Conservation (phyloP, 2,888 invertebrate genomes). For the Erynnis tages region DNA sequence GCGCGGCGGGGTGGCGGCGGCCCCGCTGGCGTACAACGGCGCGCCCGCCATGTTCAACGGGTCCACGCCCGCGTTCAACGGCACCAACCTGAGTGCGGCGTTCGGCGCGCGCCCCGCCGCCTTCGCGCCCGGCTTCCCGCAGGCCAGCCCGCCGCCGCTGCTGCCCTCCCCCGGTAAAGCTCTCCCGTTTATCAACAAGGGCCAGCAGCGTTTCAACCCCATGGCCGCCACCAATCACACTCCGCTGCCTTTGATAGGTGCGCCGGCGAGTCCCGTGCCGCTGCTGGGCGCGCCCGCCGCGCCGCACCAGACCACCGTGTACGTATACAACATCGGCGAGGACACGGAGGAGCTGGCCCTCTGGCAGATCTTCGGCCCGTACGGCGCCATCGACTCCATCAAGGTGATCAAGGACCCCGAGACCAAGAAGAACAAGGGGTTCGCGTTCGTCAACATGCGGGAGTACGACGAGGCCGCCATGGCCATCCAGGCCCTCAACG, state of each 20-base stretch:
- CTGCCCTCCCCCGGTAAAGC: slow-evolving; percentile 77
- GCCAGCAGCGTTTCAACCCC: slow-evolving; percentile 76
- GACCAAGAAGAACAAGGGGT: slow-evolving; percentile 80
- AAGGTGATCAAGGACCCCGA: slow-evolving; percentile 80
- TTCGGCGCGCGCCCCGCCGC: slow-evolving; percentile 66
- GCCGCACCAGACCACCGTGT: slow-evolving; percentile 76
- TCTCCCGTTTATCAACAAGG: slow-evolving; percentile 76
- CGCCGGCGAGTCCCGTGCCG: slow-evolving; percentile 71
- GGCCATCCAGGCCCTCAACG: slow-evolving; percentile 79
- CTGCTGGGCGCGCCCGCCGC: slow-evolving; percentile 63
- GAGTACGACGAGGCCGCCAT: slow-evolving; percentile 79
- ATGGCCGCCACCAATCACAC: slow-evolving; percentile 74
- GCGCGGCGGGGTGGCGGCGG: slow-evolving; percentile 52
- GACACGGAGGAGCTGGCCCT: slow-evolving; percentile 77
- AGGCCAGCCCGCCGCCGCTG: slow-evolving; percentile 72
- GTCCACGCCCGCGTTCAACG: slow-evolving; percentile 62
- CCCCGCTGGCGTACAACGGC: slow-evolving; percentile 67
- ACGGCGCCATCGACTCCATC: slow-evolving; percentile 78
- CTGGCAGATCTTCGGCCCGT: slow-evolving; percentile 79
- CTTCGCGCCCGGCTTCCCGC: slow-evolving; percentile 68
- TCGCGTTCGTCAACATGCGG: slow-evolving; percentile 79
- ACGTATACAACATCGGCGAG: slow-evolving; percentile 79
- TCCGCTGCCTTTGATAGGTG: slow-evolving; percentile 68
- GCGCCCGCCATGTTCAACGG: slow-evolving; percentile 69
- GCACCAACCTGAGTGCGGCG: slow-evolving; percentile 61